Evolutionary conservation across 2,113 vertebrate genomes (phyloP).

Genomic region (Lophius piscatorius): DNA sequence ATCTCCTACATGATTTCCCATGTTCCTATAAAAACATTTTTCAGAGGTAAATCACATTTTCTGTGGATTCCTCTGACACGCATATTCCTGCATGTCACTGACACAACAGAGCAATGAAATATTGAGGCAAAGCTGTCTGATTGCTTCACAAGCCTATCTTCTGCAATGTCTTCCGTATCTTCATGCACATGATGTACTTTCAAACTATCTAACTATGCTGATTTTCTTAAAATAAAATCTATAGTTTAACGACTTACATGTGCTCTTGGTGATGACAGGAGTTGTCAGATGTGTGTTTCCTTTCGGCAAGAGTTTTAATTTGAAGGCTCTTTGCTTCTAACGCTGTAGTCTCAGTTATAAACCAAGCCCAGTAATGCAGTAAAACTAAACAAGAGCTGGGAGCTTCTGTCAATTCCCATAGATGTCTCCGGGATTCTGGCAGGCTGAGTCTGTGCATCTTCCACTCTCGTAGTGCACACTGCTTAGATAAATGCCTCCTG

Average conservation of each 20-base stretch:
- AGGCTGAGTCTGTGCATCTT: constrained; percentile 83
- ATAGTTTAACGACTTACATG: constrained; percentile 83
- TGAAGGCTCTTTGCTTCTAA: constrained; percentile 68
- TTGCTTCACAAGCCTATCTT: constrained; percentile 2
- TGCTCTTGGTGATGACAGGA: constrained; percentile 74
- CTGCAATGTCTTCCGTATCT: neutral
- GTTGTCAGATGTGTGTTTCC: constrained; percentile 81
- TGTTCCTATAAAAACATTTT: neutral
- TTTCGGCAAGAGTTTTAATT: constrained; percentile 80
- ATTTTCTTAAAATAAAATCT: constrained; percentile 14
- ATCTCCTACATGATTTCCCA: too few species aligned
- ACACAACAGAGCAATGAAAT: constrained; percentile 15
- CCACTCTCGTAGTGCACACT: constrained; percentile 86
- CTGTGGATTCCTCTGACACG: neutral
- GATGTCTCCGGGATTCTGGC: constrained; percentile 82
- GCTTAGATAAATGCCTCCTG: constrained; percentile 95
- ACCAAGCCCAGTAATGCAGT: constrained; percentile 75
- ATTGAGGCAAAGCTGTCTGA: constrained; percentile 3
- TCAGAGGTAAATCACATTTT: constrained; percentile 15
- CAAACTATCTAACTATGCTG: constrained; percentile 12
- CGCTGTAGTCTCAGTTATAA: constrained; percentile 41
- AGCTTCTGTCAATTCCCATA: constrained; percentile 89
- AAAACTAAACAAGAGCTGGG: constrained; percentile 83
- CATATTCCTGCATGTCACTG: constrained; percentile 1
- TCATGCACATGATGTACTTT: neutral